Base-by-base conservation (phyloP, 2,797 vertebrate species). In the Phoxinus dragarum region DNA sequence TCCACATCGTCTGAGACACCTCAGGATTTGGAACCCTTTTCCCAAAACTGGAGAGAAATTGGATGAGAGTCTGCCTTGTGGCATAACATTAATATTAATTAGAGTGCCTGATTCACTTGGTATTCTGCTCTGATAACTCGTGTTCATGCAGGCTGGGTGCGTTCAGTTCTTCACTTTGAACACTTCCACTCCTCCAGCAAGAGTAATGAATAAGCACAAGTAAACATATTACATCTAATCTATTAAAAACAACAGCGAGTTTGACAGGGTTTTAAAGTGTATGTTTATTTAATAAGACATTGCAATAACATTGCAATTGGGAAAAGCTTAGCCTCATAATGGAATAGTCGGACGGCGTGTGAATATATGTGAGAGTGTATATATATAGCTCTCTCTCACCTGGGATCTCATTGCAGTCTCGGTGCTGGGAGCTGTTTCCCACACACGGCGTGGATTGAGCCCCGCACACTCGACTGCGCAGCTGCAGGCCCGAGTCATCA, bases 371-470 rank as follows among this genome's bases (percentile, higher is more conserved):
- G 17, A 40, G 31, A 40, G 64, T 44, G 59, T 80, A 59, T 67
- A 36, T 67, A 36, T 27, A 47, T 49, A 69, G 6, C 16, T 74
- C 66, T 74, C 14, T 67, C 94, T 77, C 93, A 99, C 98, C 97
- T 0, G 98, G 98, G 88, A 98, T 98, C 92, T 99, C 97, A 23
- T 97, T 97, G 93, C 98, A 99, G 84, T 97, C 96, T 88, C 97
- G 94, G 87, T 94, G 96, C 93, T 99, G 96, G 0, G 97, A 98
- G 95, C 94, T 93, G 94, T 99, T 99, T 6, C 98, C 98, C 0
- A 94, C 1, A 10, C 98, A 99, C 47, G 95, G 93, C 34, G 87
- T 87, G 54, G 92, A 94, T 86, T 92, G 94, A 86, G 91, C 89
- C 0, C 94, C 94, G 0, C 98, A 99, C 68, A 92, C 95, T 44